Evolutionary conservation across 2,888 invertebrate genomes (phyloP).

Genomic region (Ptilodon capucinus): DNA sequence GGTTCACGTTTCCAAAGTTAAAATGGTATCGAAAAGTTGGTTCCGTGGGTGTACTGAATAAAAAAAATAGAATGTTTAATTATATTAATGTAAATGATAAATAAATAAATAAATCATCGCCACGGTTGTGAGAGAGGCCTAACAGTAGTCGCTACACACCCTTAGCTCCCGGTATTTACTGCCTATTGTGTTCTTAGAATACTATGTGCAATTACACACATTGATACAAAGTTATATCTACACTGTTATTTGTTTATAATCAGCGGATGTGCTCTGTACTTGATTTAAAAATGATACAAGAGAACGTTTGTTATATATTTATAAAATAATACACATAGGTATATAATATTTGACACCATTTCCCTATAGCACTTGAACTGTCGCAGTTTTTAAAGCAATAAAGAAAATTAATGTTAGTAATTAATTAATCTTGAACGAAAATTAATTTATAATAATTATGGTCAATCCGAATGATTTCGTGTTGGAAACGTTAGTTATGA

Average conservation of each 20-base stretch:
- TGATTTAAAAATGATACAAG: constrained; percentile 15
- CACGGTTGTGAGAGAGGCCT: constrained; percentile 81
- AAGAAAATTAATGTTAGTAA: background rate
- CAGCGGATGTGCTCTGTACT: constrained; percentile 35
- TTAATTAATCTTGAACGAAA: constrained; percentile 2
- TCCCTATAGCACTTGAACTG: background rate
- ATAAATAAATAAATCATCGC: constrained; percentile 40
- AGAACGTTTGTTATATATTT: background rate
- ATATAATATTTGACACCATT: background rate
- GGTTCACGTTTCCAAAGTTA: background rate
- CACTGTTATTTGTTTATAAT: constrained; percentile 57
- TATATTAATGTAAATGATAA: constrained; percentile 33
- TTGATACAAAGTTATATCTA: constrained; percentile 53
- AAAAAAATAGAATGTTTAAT: constrained; percentile 35
- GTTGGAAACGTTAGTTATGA: constrained; percentile 7
- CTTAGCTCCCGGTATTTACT: constrained; percentile 66
- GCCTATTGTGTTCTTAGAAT: constrained; percentile 77
- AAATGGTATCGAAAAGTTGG: constrained; percentile 12
- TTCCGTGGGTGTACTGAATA: constrained; percentile 34
- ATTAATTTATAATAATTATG: background rate
- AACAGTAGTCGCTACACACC: constrained; percentile 62
- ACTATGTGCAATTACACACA: constrained; percentile 52
- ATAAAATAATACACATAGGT: no score
- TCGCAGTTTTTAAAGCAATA: constrained; percentile 8
- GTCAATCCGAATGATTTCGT: background rate